These are phyloP conservation scores for Anthopleura xanthogrammica DNA, from an alignment of 92 coral and sea anemone species.

Conservation along the genomic window DNA sequence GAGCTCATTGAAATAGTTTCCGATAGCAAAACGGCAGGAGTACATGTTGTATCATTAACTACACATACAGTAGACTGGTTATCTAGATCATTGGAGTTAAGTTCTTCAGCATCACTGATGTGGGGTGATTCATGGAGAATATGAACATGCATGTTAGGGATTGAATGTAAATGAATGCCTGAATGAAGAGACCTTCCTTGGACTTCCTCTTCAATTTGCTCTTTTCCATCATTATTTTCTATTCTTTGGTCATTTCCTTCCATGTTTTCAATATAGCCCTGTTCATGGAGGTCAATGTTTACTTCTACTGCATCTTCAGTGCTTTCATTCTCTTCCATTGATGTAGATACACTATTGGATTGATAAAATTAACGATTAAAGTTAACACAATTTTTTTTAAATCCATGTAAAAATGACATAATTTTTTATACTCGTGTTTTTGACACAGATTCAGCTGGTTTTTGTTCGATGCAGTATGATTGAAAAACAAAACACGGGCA, in stretches of 20 bases:
- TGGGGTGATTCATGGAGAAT: conserved; percentile 55
- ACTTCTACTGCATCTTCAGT: not conserved
- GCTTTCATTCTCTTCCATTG: conserved; percentile 26
- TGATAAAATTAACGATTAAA: too few species aligned
- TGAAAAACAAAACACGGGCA: too few species aligned
- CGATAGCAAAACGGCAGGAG: conserved; percentile 55
- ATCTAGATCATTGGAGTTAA: conserved; percentile 67
- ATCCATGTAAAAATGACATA: too few species aligned
- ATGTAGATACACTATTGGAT: not conserved
- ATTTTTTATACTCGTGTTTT: too few species aligned
- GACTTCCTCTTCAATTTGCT: not conserved
- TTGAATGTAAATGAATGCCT: conserved; percentile 20
- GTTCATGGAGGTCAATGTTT: not conserved
- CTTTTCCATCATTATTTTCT: too few species aligned
- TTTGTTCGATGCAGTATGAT: too few species aligned
- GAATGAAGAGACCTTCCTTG: conserved; percentile 15
- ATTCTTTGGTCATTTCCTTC: not conserved
- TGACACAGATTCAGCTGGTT: too few species aligned
- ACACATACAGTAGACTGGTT: conserved; percentile 58
- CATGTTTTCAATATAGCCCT: conserved; percentile 4
- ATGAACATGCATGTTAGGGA: conserved; percentile 35
- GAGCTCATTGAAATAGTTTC: conserved; percentile 70
- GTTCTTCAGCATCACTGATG: conserved; percentile 58
- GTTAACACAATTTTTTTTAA: too few species aligned
- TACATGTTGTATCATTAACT: conserved; percentile 30